Evolutionary conservation across 2,888 invertebrate genomes (phyloP).

Genomic region (Chymomyza amoena): DNA sequence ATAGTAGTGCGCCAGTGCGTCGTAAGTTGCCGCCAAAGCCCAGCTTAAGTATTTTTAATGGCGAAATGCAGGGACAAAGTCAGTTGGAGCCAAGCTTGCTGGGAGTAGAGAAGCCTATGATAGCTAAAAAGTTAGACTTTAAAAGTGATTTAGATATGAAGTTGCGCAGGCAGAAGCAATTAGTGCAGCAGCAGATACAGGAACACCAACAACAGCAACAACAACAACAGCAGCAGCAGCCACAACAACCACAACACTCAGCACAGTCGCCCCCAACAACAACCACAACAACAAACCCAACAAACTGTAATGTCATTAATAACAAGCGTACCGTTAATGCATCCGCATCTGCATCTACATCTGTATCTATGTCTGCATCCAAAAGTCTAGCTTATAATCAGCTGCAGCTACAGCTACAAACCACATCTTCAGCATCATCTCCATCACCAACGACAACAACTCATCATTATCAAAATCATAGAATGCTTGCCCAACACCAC

Average conservation of each 20-base stretch:
- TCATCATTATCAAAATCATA: conserved; percentile 39
- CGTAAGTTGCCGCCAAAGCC: conserved; percentile 73
- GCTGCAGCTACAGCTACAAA: neutral
- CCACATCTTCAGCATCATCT: neutral
- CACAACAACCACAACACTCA: conserved; percentile 20
- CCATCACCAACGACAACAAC: neutral
- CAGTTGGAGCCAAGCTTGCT: conserved; percentile 23
- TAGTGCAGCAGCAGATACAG: conserved; percentile 69
- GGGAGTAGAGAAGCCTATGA: conserved; percentile 48
- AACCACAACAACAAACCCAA: conserved; percentile 51
- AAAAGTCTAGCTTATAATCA: conserved; percentile 15
- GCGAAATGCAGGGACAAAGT: conserved; percentile 16
- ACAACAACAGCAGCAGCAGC: conserved; percentile 29
- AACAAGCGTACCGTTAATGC: conserved; percentile 56
- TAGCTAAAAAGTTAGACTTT: conserved; percentile 69
- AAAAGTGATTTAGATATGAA: conserved; percentile 76
- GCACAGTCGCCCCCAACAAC: conserved; percentile 27
- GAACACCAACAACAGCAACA: conserved; percentile 52
- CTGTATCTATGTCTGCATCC: conserved; percentile 32
- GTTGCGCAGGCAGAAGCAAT: conserved; percentile 73
- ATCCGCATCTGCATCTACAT: conserved; percentile 47
- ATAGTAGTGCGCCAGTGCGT: conserved; percentile 35
- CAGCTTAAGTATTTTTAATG: conserved; percentile 70
- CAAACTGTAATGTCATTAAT: conserved; percentile 74
- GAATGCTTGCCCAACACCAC: conserved; percentile 47